Percentiles rank a stretch among this genome's conserved stretches.
Evolutionary conservation across 2,797 vertebrate species (phyloP).

Genomic region (Petrocephalus sullivani): DNA sequence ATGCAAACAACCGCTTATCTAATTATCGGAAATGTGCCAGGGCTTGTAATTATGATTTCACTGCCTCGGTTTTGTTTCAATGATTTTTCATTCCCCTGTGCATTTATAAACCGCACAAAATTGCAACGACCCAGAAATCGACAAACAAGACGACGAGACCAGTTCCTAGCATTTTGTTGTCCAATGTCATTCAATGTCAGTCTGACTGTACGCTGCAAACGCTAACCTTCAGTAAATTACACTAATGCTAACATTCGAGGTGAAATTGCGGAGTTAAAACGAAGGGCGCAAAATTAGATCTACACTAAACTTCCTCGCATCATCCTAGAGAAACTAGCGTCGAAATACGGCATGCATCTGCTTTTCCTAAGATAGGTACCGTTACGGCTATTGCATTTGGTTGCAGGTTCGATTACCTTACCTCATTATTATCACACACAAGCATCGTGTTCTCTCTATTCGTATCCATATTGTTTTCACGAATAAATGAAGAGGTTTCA

Average conservation of each 20-base stretch:
- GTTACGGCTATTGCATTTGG: background rate
- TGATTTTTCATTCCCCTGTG: background rate
- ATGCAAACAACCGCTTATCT: background rate
- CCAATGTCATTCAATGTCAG: constrained; percentile 69
- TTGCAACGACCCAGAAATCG: background rate
- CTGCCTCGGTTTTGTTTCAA: background rate
- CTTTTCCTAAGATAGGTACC: background rate
- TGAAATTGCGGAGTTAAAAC: constrained; percentile 49
- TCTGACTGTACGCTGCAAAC: constrained; percentile 11
- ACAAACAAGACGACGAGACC: background rate
- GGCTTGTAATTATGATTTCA: background rate
- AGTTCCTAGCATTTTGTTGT: background rate
- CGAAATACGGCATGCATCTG: background rate
- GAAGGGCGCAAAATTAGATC: constrained; percentile 24
- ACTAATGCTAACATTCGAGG: constrained; percentile 15
- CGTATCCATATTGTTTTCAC: background rate
- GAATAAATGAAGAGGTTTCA: background rate
- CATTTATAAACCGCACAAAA: background rate
- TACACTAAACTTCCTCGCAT: constrained; percentile 9
- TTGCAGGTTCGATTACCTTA: background rate
- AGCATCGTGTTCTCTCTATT: background rate
- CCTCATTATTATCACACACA: background rate
- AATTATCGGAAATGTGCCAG: background rate
- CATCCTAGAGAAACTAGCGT: background rate
- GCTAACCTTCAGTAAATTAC: background rate